Base-by-base conservation (phyloP, 2,888 invertebrate genomes). In the Xestia c-nigrum region DNA sequence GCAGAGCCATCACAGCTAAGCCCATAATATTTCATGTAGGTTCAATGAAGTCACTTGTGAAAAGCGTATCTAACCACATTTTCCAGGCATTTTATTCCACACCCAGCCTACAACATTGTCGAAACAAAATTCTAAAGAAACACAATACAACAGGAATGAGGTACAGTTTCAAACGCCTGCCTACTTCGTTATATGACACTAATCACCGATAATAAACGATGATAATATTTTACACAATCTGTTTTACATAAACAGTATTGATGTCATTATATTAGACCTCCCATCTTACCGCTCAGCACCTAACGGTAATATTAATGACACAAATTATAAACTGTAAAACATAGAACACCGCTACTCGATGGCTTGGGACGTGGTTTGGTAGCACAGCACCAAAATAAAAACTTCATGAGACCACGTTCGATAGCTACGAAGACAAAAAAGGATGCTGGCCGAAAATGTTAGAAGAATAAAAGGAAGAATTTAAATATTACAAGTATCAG, bases 211-310 rank as follows among this genome's bases (percentile, higher is more conserved):
- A 57, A 67, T 55, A 19, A 74, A 81, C 31, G 52, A 63, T 40
- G 40, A 16, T 24, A 55, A 66, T 80, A 63, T 57, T 46, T 47
- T 3, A 67, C 10, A 31, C 47, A 40, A 40, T 14, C 31, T 50
- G 10, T 14, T 57, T 31, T 7, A 31, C 47, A 57, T 80, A 67
- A 50, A 40, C 6, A 46, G 40, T 43, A 7, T 65, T 40, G 38
- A 81, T 59, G 57, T 46, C 68, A 80, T 50, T 50, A n/a, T 24
- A 52, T 24, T 7, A 55, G 52, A 52, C 57, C 68, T 52, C 21
- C 43, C 14, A 65, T 55, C 21, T 40, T 55, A 40, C n/a, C 12
- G 19, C 40, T 52, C 38, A 47, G 0, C 57, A 50, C 3, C 40
- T 59, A 52, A n/a, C 68, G 38, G 57, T 12, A 38, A 5, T 64